Base-by-base conservation (phyloP, 2,113 vertebrate genomes). In the Tachuris rubrigastra region DNA sequence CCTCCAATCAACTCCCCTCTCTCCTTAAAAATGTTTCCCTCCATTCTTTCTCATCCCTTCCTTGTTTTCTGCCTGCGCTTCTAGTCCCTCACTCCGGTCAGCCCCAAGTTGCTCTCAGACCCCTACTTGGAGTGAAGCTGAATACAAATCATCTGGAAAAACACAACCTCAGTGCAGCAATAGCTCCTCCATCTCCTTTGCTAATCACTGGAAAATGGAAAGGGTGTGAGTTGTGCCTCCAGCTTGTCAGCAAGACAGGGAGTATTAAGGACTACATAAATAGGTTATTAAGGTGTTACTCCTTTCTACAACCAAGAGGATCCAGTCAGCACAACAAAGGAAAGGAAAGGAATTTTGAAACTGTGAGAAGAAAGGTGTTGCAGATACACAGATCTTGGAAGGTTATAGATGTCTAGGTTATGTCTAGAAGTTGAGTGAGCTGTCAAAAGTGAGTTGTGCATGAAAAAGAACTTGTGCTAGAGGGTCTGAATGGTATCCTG, bases 21-120 rank as follows among this genome's bases (percentile, higher is more conserved):
- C 93, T 74, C 56, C 83, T 94, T 78, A 91, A 92, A 94, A 95
- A 93, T 94, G 88, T 78, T 95, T 97, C 95, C 95, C 93, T 90
- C 44, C 83, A 94, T 96, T 97, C 96, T 96, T 94, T 96, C 62
- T 92, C 88, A 68, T 75, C 37, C 76, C 16, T 96, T 95, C 90
- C 55, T 90, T 94, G 63, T 86, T 93, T 96, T 96, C 68, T 93
- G 85, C 72, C 65, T 72, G 65, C 52, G 56, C 56, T 93, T 86
- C 76, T 68, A 68, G 76, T 84, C 52, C 33, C 50, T 85, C 7
- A 2, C 28, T 87, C 60, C 56, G 80, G 56, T 56, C 35, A 86
- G 42, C 33, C 8, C 19, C n/a, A 56, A 72, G 33, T 3, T 81
- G 25, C 76, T 90, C 65, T 62, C 68, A 80, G 47, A 56, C 15